These are phyloP conservation scores for Encarsia formosa DNA, from an alignment of 2,888 invertebrate species.

Conservation along the genomic window DNA sequence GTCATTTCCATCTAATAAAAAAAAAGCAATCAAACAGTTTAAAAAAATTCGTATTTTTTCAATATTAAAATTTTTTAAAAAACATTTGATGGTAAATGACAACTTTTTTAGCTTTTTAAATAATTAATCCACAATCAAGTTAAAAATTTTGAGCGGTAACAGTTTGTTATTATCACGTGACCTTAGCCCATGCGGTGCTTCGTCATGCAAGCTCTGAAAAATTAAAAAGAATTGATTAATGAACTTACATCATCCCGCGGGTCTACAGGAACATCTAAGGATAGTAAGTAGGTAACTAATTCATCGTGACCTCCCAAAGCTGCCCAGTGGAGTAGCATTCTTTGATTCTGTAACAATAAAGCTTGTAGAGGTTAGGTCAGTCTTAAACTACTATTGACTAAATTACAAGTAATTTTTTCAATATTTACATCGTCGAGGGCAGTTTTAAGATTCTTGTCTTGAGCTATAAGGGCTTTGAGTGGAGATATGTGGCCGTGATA, in stretches of 20 bases:
- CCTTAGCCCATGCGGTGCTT: slow-evolving; percentile 5
- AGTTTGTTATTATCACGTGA: too few species aligned
- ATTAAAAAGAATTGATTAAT: not conserved
- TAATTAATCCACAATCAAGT: too few species aligned
- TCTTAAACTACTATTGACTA: not conserved
- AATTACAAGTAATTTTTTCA: not conserved
- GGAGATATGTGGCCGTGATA: slow-evolving; percentile 68
- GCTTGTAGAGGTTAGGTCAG: slow-evolving; percentile 20
- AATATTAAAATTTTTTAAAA: too few species aligned
- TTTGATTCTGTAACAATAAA: slow-evolving; percentile 58
- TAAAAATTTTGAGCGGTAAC: too few species aligned
- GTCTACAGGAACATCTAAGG: slow-evolving; percentile 65
- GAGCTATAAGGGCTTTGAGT: slow-evolving; percentile 61
- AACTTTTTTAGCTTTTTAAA: too few species aligned
- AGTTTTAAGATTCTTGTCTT: slow-evolving; percentile 54
- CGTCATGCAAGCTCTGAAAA: slow-evolving; percentile 5
- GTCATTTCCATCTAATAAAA: slow-evolving; percentile 61
- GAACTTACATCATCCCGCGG: slow-evolving; percentile 64
- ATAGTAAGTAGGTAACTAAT: slow-evolving; percentile 66
- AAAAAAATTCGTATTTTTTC: too few species aligned
- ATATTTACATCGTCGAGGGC: slow-evolving; percentile 55
- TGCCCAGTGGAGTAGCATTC: slow-evolving; percentile 77
- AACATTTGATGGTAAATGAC: too few species aligned
- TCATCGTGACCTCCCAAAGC: slow-evolving; percentile 73
- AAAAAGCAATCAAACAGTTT: not conserved